Base-by-base conservation (phyloP, 2,888 invertebrate genomes). In the Cephus nigrinus region DNA sequence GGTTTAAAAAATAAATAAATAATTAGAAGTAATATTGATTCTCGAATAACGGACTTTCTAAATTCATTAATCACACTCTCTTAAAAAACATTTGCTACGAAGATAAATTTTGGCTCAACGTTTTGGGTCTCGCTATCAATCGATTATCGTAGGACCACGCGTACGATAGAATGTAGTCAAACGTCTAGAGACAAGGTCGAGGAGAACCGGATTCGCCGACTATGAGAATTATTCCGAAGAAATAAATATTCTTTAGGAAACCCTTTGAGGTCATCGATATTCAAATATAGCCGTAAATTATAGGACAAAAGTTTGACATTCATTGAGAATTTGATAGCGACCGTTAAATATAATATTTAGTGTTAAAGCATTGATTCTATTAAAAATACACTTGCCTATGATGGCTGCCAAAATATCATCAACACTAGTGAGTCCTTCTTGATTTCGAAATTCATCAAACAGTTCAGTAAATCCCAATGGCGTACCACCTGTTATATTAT, bases 401-500 rank as follows among this genome's bases (percentile, higher is more conserved):
- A 98, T 97, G 88, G 96, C 96, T 87, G 95, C 96, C 75, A 98
- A 93, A 86, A 97, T 97, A 87, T 97, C 97, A 89, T 97, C 97
- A 92, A 97, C 94, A 78, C 96, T 97, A 89, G 96, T 96, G 76
- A 97, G 93, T 87, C 97, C 97, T 92, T 97, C 97, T 92, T 97
- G 97, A 87, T 96, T 94, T 86, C 96, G 94, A 88, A 97, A 96
- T 93, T 97, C 97, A 91, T 96, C 96, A 91, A 97, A 97, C 86
- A 97, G 93, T 92, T 97, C 97, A 89, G 96, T 96, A 92, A 97
- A 96, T 87, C 97, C 97, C 85, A 97, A 92, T 76, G 97, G 97
- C 83, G 97, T 96, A 76, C 96, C 96, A 75, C 95, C 95, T 81
- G 94, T 94, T 31, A 88, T 81, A 69, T 87, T 88, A 23, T 88